Evolutionary conservation across 1,140 invertebrate genomes (phyloP).

Genomic region (Scaptomyza hsui): DNA sequence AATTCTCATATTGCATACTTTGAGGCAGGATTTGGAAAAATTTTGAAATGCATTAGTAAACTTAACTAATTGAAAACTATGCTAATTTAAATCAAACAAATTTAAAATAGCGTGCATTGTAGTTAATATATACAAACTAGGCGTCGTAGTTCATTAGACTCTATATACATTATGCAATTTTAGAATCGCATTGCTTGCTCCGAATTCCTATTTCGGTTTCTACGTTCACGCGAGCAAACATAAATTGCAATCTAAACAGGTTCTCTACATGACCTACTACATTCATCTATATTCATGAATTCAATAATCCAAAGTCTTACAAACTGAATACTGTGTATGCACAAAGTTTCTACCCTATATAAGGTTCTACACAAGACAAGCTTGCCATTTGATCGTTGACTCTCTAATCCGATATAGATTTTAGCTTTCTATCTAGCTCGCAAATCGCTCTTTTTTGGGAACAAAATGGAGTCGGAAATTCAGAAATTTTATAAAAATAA

Average conservation of each 20-base stretch:
- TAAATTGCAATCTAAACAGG: not conserved
- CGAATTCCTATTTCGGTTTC: no score
- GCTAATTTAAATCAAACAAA: no score
- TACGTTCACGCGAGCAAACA: not conserved
- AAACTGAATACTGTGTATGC: no score
- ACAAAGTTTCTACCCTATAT: conserved; percentile 1
- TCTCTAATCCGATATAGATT: not conserved
- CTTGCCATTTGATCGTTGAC: not conserved
- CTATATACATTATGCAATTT: no score
- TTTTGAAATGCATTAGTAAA: no score
- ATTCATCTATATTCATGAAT: not conserved
- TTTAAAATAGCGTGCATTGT: no score
- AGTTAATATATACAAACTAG: no score
- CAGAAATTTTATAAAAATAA: conserved; percentile 86
- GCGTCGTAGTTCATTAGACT: no score
- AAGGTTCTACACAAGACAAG: not conserved
- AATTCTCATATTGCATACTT: no score
- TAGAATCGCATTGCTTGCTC: no score
- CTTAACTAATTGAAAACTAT: no score
- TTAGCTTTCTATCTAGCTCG: not conserved
- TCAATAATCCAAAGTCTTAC: not conserved
- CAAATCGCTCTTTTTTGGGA: not conserved
- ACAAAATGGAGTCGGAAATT: conserved; percentile 76
- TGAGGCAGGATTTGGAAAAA: no score
- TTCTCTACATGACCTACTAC: not conserved